Evolutionary conservation across 2,888 invertebrate genomes (phyloP), one percentile per base, ranked within the genome.

Genomic region (Metellina segmentata): DNA sequence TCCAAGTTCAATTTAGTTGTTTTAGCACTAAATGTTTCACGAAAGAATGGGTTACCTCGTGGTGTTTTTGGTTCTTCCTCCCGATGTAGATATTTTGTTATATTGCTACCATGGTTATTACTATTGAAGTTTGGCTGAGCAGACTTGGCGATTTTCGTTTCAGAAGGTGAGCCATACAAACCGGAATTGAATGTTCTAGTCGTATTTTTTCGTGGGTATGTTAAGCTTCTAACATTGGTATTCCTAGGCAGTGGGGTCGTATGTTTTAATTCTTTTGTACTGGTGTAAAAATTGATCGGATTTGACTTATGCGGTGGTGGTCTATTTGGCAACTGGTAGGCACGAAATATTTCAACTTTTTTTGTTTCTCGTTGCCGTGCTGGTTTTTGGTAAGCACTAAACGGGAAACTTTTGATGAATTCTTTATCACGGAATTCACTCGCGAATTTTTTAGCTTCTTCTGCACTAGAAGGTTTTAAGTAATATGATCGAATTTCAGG

Each of bases 361-460:
- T 34, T 51, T 7, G 16, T 48, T 34, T 51, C 61, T 20, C 78
- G 61, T 9, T 61, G 61, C 61, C 61, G 48, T 16, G 72, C 20
- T 49, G 87, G 79, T 49, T 83, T 83, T 51, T 78, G 51, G 20
- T 91, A 88, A 16, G 48, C 19, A n/a, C 61, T 78, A 61, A 91
- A 90, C 0, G 77, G 81, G 74, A 52, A 75, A 5, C 19, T 49
- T 34, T 34, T 34, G 34, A 34, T 34, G 9, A 74, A 52, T 77
- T 82, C 16, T n/a, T 90, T 53, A 48, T 19, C 7, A 7, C 75
- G 72, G 20, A 90, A 90, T n/a, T 86, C 83, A n/a, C 49, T 77
- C 51, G 34, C 52, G 13, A 87, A 51, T n/a, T 49, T 74, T 51
- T 69, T 53, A 16, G 48, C 78, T 34, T 77, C 79, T 72, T 52